A percentile compares a stretch with the other conserved stretches of the same genome.
Conservation (phyloP, 2,113 vertebrate species). For the Stegastes partitus region DNA sequence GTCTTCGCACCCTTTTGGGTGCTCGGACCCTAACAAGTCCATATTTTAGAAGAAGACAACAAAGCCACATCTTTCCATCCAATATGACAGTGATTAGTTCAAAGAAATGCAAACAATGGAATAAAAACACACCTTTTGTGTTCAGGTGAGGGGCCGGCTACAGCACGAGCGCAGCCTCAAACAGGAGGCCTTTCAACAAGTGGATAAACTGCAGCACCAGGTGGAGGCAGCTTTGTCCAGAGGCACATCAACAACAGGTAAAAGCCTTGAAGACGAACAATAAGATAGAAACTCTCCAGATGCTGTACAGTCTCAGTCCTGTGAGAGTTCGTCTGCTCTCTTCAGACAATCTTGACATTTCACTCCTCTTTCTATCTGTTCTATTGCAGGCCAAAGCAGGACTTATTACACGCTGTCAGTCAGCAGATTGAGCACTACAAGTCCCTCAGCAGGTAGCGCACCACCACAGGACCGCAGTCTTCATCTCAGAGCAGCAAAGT, state of each 20-base stretch:
- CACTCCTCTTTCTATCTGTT: slow-evolving; percentile 5
- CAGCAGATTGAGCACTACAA: slow-evolving; percentile 39
- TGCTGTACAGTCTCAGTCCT: not conserved
- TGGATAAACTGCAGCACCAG: slow-evolving; percentile 80
- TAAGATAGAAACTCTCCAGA: not conserved
- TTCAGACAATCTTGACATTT: slow-evolving; percentile 14
- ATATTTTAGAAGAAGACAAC: too few species aligned
- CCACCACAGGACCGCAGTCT: not conserved
- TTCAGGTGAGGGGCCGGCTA: slow-evolving; percentile 79
- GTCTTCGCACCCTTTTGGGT: too few species aligned
- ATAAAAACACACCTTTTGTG: too few species aligned
- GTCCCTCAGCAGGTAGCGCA: slow-evolving; percentile 59
- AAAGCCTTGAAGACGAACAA: not conserved
- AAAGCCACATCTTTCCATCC: too few species aligned
- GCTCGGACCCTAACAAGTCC: too few species aligned
- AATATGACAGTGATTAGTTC: too few species aligned
- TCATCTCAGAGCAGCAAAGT: slow-evolving; percentile 29
- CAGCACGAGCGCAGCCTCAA: slow-evolving; percentile 83
- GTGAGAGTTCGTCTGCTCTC: not conserved
- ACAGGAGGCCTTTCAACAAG: slow-evolving; percentile 81
- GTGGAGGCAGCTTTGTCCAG: slow-evolving; percentile 66
- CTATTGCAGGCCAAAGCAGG: slow-evolving; percentile 48
- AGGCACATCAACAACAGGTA: slow-evolving; percentile 67
- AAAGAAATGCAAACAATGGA: too few species aligned
- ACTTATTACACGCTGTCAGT: slow-evolving; percentile 31